phyloP scores from a whole-genome alignment of 1,140 invertebrate species.

The Mizuhopecten yessoensis region DNA sequence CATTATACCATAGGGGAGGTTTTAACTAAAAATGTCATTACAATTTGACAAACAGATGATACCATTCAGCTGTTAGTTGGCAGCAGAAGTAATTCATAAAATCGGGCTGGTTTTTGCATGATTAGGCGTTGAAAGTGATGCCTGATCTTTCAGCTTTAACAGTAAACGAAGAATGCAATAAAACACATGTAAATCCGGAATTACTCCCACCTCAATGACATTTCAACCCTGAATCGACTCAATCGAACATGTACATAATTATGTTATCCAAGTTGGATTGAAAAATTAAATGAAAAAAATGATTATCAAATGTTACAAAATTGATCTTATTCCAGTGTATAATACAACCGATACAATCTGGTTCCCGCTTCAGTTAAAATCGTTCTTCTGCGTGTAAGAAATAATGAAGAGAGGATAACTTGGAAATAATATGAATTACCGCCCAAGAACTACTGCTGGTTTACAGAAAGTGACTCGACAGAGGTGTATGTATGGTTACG shows the following conservation, averaged over 20 bases:
- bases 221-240: background rate
- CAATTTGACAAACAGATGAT: background rate
- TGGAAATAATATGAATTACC: background rate
- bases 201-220: background rate
- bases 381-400: conserved; percentile 24
- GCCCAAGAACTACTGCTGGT: conserved; percentile 15
- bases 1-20: background rate
- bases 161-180: background rate
- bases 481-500: background rate
- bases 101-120: background rate
- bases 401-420: background rate
- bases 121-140: background rate
- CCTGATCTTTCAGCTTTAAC: background rate
- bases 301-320: conserved; percentile 13
- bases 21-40: background rate
- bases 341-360: background rate
- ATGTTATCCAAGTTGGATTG: background rate
- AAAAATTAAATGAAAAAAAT: conserved; percentile 18
- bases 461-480: conserved; percentile 16
- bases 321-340: background rate
- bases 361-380: conserved; percentile 15
- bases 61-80: background rate
- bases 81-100: background rate
- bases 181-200: background rate
- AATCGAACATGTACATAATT: background rate